Base-by-base conservation (phyloP, 2,113 vertebrate species). In the Microcebus lehilahytsara region DNA sequence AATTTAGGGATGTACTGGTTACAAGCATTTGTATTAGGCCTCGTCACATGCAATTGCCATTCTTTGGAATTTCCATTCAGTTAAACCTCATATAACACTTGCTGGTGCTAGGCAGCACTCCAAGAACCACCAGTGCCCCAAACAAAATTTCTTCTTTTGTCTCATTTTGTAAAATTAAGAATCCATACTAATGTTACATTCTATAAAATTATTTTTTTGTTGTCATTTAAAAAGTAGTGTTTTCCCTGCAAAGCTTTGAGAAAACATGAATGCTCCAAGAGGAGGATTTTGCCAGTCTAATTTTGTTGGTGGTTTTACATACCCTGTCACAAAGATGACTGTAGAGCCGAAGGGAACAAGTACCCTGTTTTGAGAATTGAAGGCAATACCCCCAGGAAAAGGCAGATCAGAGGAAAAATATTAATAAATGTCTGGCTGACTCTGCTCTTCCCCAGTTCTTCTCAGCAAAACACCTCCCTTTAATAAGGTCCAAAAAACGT, bases 391-490 rank as follows among this genome's bases (percentile, higher is more conserved):
- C 16, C 30, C 37, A 89, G 49, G 5, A 79, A 84, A 56, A 91
- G 51, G 46, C 1, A 62, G 58, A 75, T 46, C 7, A 16, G n/a
- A 67, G 34, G 7, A 25, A 34, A 79, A 67, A 42, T 58, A 58
- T 58, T 8, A 58, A 58, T 6, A 37, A 77, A 75, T 11, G 49
- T 56, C 60, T 66, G 0, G 13, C 20, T 69, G 64, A 60, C 30
- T 22, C 40, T 94, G 23, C 78, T 81, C 64, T 86, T 90, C 46
- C 16, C 32, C 34, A 27, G 6, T n/a, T 92, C n/a, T 78, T 89
- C 34, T 78, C n/a, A 51, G 79, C 30, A 89, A 96, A 91, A 85
- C 56, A 40, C 30, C 60, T 95, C 32, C 74, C 66, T 94, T 84
- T 60, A 87, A 67, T 69, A 91, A 78, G 60, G 34, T 49, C 51